Base-by-base conservation (phyloP, 2,113 vertebrate species). In the Corydoras maculifer region DNA sequence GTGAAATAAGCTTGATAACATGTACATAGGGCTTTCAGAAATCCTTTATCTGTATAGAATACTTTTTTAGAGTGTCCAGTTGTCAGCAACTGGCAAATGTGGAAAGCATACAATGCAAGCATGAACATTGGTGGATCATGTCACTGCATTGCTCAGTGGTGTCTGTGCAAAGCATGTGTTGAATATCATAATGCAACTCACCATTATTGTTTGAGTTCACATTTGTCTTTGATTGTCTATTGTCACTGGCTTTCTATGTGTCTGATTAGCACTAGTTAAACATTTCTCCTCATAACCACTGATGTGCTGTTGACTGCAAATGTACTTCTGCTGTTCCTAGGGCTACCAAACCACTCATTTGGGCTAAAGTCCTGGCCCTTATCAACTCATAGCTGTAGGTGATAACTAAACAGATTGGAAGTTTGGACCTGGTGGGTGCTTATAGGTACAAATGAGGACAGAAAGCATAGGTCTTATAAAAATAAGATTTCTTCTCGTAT, bases 41-140 rank as follows among this genome's bases (percentile, higher is more conserved):
- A 81, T 77, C 78, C 83, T 77, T 83, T 79, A 86, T 83, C 85
- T 90, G 88, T 88, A 89, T 84, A 90, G 86, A 89, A 89, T 86
- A 86, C 80, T 78, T 83, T 87, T 83, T 83, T 88, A 85, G 86
- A 87, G 82, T 81, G 83, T 84, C 82, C 75, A 83, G 79, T 86
- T 84, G 71, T 79, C 79, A 79, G 59, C 58, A 58, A 75, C 75
- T 77, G 61, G 77, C 63, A 54, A 74, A 75, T 70, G 69, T 63
- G 10, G 69, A 79, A 75, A 79, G 75, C 75, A 58, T 69, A 72
- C 69, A 73, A 78, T 73, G 74, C 74, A 80, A 73, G 75, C 79
- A 77, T 75, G 78, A 78, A 67, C 18, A 53, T 68, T 61, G 50
- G 53, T 75, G 77, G 73, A 65, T 78, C 74, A 80, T 68, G 76